These are phyloP conservation scores for Psix sp. DNA, from an alignment of 1,140 invertebrate genomes.

Conservation along the genomic window DNA sequence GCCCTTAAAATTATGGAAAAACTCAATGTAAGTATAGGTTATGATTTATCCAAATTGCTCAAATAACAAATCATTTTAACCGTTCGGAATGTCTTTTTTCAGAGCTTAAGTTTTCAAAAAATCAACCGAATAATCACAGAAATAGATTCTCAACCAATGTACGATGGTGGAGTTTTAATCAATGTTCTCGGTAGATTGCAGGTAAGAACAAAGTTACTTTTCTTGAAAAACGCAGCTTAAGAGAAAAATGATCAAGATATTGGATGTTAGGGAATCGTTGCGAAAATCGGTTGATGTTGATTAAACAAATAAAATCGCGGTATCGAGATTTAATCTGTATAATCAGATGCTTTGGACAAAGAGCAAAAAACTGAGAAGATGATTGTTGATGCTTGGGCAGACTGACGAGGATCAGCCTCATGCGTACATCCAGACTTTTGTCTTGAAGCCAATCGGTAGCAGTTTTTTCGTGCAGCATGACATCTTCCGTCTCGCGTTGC, in stretches of 20 bases:
- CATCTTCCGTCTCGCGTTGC: conserved; percentile 91
- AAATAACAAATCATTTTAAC: conserved; percentile 2
- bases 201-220: conserved; percentile 78
- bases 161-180: conserved; percentile 95
- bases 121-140: conserved; percentile 93
- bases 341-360: conserved; percentile 59
- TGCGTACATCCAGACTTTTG: conserved; percentile 93
- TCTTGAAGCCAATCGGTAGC: conserved; percentile 89
- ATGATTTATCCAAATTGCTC: neutral
- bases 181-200: conserved; percentile 95
- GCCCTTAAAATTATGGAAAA: conserved; percentile 96
- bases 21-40: conserved; percentile 85
- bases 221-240: neutral
- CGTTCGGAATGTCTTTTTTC: conserved; percentile 71
- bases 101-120: conserved; percentile 93
- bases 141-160: conserved; percentile 96
- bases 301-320: neutral
- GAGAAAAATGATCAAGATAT: conserved; percentile 4
- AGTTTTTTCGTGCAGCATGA: conserved; percentile 95
- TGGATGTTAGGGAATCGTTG: conserved; percentile 5
- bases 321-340: conserved; percentile 49
- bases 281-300: neutral
- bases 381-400: conserved; percentile 79
- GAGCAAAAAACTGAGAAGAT: conserved; percentile 63
- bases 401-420: conserved; percentile 95